Conservation (phyloP, 2,113 vertebrate genomes). For the Larimichthys crocea region DNA sequence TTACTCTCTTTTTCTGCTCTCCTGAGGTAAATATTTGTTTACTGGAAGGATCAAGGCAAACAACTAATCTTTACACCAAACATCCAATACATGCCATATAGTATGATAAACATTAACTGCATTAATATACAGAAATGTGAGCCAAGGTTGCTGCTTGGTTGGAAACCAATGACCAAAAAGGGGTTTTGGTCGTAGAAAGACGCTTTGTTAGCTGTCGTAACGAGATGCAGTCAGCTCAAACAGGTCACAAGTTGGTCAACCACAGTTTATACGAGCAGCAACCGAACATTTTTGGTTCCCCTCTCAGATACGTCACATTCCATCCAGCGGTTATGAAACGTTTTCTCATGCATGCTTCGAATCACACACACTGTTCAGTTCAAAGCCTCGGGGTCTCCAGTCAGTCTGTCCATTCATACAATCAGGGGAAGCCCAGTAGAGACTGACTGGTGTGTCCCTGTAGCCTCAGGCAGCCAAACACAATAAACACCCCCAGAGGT, state of each 20-base stretch:
- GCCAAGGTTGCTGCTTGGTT: no score
- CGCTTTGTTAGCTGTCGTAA: not conserved
- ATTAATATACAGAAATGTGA: no score
- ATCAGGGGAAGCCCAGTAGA: slow-evolving; percentile 77
- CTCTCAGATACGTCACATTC: not conserved
- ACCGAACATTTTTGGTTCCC: no score
- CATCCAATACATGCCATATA: no score
- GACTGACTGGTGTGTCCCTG: slow-evolving; percentile 33
- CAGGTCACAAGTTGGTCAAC: not conserved
- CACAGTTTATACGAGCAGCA: not conserved
- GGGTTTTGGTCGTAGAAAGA: not conserved
- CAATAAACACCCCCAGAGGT: slow-evolving; percentile 78
- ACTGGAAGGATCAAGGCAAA: no score
- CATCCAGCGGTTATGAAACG: not conserved
- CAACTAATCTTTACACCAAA: no score
- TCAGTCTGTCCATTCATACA: slow-evolving; percentile 71
- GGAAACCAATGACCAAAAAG: not conserved
- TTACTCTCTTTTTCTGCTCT: no score
- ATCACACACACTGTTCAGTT: slow-evolving; percentile 45
- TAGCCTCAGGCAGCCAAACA: slow-evolving; percentile 63
- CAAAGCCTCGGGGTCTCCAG: slow-evolving; percentile 69
- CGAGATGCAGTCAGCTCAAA: not conserved
- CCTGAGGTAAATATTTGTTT: no score
- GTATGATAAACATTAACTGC: no score
- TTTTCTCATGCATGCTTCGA: not conserved